Base-by-base conservation (phyloP, 2,888 invertebrate species). In the Orchestes rusci region DNA sequence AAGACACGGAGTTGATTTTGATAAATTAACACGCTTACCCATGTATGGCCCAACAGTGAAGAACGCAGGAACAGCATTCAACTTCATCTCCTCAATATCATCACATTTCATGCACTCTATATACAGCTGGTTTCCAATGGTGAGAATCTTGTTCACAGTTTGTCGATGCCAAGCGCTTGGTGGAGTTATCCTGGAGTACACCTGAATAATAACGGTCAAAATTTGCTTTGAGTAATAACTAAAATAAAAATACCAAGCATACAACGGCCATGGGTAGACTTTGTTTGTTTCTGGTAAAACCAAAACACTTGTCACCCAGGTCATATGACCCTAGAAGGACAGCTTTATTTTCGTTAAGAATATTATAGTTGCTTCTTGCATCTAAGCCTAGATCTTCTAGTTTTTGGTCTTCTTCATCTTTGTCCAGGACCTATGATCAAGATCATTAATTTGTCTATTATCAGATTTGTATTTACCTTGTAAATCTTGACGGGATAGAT, bases 151-250 rank as follows among this genome's bases (percentile, higher is more conserved):
- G 56, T 78, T 76, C 1, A 78, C 52, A 0, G 76, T 77, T 45
- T 70, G 73, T 4, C 70, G 69, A 53, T 72, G 73, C 78, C 78
- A 78, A 0, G 74, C 70, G 39, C 74, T 75, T 0, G 80, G 74
- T 1, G 77, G 75, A 2, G 81, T 79, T 51, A 82, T 78, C 56
- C 78, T 74, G 0, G 79, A 72, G 53, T 82, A 82, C 0, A 79
- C 59, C 62, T 61, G 42, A 4, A 50, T 4, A 15, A 20, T 32
- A 20, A 16, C 8, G 16, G n/a, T 13, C 2, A 10, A 20, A 2
- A 18, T 37, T 2, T 20, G 5, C 4, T 17, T 10, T 34, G n/a
- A 34, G n/a, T 16, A 8, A 1, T 23, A 36, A n/a, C 23, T 13
- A 36, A 36, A 36, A 10, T 36, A 13, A 34, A 3, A 12, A 53